phyloP scores from a whole-genome alignment of 2,888 invertebrate genomes.

The Amorpha juglandis region DNA sequence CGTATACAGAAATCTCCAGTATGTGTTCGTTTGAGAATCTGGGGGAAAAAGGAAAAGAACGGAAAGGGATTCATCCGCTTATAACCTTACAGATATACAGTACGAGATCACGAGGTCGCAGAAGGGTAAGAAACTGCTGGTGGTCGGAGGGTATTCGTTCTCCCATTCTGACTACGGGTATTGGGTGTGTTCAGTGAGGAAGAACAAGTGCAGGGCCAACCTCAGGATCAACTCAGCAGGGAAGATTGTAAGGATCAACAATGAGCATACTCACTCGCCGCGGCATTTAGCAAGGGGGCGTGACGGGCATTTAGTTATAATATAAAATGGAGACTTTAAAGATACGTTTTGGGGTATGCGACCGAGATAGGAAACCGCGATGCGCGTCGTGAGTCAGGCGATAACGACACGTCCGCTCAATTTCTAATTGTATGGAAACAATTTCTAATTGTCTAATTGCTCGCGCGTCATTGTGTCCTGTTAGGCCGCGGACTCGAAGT shows the following conservation, averaged over 20 bases:
- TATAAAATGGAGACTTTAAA: not conserved
- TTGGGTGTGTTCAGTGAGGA: conserved; percentile 38
- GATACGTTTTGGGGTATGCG: too few species aligned
- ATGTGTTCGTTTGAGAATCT: too few species aligned
- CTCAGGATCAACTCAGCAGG: conserved; percentile 38
- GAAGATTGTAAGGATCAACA: conserved; percentile 31
- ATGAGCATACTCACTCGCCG: conserved; percentile 40
- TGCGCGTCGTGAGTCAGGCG: too few species aligned
- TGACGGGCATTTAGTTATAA: not conserved
- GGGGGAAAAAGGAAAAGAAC: too few species aligned
- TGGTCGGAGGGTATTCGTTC: conserved; percentile 26
- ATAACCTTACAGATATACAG: conserved; percentile 17
- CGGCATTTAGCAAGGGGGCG: not conserved
- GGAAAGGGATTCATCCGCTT: not conserved
- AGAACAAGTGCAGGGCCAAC: conserved; percentile 39
- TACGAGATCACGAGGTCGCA: conserved; percentile 20
- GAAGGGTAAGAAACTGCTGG: conserved; percentile 24
- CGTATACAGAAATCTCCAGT: too few species aligned
- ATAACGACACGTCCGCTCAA: too few species aligned
- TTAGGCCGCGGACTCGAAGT: too few species aligned
- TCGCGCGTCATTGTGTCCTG: not conserved
- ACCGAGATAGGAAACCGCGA: not conserved
- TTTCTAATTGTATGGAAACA: too few species aligned
- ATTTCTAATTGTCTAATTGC: too few species aligned
- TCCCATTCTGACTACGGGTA: conserved; percentile 15